Evolutionary conservation across 2,797 vertebrate genomes (phyloP).

Genomic region (Trematomus bernacchii): DNA sequence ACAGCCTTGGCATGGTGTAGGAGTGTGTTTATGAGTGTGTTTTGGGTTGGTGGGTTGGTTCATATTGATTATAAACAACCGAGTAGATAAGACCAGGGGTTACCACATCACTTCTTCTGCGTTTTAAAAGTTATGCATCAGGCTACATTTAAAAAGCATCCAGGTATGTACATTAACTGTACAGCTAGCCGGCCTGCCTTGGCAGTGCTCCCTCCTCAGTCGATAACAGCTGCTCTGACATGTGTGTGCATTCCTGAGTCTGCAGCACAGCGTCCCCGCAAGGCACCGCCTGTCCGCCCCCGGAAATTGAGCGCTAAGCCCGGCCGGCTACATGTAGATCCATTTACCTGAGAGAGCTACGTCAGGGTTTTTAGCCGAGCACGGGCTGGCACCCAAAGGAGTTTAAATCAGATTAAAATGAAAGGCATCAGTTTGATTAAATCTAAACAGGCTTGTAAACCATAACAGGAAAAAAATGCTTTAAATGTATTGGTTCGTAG

Average conservation of each 20-base stretch:
- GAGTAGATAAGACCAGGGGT: not conserved
- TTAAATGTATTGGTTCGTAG: constrained; percentile 28
- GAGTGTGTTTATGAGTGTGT: not conserved
- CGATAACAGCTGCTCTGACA: constrained; percentile 79
- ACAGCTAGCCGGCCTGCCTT: constrained; percentile 41
- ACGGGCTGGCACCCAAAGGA: constrained; percentile 19
- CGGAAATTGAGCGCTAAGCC: constrained; percentile 20
- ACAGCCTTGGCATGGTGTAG: rapidly evolving
- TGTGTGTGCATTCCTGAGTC: constrained; percentile 73
- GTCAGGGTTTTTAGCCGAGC: constrained; percentile 52
- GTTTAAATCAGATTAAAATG: constrained; percentile 57
- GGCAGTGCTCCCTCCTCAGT: constrained; percentile 55
- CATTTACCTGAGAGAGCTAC: constrained; percentile 52
- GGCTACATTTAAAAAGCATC: constrained; percentile 20
- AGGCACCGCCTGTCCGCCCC: constrained; percentile 36
- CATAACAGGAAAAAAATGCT: constrained; percentile 21
- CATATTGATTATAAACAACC: constrained; percentile 5
- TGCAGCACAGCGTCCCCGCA: constrained; percentile 53
- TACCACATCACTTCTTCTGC: not conserved
- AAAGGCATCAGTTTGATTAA: constrained; percentile 51
- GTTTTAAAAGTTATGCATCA: not conserved
- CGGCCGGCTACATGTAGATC: constrained; percentile 22
- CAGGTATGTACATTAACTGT: constrained; percentile 34
- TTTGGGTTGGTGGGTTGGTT: not conserved
- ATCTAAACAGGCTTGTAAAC: constrained; percentile 51